Base-by-base conservation (phyloP, 2,113 vertebrate genomes). In the Cololabis saira region DNA sequence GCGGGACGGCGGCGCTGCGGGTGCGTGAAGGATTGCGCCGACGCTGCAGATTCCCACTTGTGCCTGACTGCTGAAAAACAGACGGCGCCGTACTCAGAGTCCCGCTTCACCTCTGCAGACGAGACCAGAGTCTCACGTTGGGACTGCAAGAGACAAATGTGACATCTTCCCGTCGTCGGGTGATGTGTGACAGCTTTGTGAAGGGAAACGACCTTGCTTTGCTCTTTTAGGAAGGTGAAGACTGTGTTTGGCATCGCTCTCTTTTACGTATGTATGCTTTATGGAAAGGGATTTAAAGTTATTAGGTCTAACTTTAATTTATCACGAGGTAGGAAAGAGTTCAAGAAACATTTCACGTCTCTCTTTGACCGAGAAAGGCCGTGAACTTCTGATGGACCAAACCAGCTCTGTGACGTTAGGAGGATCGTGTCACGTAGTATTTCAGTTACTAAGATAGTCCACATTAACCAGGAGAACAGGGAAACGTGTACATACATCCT, bases 301-400 rank as follows among this genome's bases (percentile, higher is more conserved):
- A 44, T 78, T 52, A 17, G 11, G 18, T 9, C 3, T 37, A 11
- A 53, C 50, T 33, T 49, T 21, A 2, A 14, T 64, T 69, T 59
- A 58, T 19, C 17, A 19, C 0, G 9, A 57, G 52, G 40, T 45
- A 2, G 16, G 14, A 61, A 41, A 50, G 9, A 71, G 30, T 65
- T 66, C 3, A 66, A 63, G 22, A 66, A 48, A 53, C 1, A 33
- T 45, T 71, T 67, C 15, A 17, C 43, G 60, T 59, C 58, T 8
- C 3, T 16, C 2, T 27, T 27, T 27, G 24, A 19, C 54, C 54
- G 22, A 50, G 5, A n/a, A 0, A 47, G 57, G 73, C 22, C 41
- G 52, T 66, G 59, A 13, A 67, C 44, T 68, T 62, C 14, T 65
- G n/a, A 67, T 13, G 70, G 80, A 82, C 76, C 80, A 87, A 87